Base-by-base conservation (phyloP, 2,888 invertebrate genomes). In the Luffia ferchaultella region DNA sequence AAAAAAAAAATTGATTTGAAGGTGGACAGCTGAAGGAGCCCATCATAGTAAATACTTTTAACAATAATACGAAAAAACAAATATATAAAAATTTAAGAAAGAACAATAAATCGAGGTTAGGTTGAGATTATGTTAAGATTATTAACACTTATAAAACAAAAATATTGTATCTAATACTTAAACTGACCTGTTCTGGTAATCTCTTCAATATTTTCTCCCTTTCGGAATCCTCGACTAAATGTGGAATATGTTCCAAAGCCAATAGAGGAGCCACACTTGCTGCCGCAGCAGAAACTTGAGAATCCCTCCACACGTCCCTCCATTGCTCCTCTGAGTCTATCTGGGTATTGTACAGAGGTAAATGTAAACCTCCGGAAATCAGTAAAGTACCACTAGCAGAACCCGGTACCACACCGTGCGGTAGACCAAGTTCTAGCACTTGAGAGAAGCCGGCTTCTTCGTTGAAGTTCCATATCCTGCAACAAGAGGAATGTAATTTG, bases 371-470 rank as follows among this genome's bases (percentile, higher is more conserved):
- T 2, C 89, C 89, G 42, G 88, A 85, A 1, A 89, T 85, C 0
- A 88, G 67, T 0, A 89, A 74, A 1, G 86, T 84, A 0, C 89
- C 89, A 53, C 85, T 83, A 50, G 89, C 89, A 0, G 89, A 88
- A 0, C 89, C 89, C 1, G 89, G 89, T 0, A 89, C 87, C 0
- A 89, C 87, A 1, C 87, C 88, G 49, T 85, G 85, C 1, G 89
- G 89, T 1, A 89, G 78, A 54, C 88, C 88, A 1, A 89, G 75
- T 60, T 89, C 89, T 0, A 89, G 68, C 0, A 89, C 89, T 79
- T 89, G 89, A 0, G 89, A 89, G 63, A 88, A 89, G 0, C 89
- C 89, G 0, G 89, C 88, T 67, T 89, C 89, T 63, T 89, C 89
- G 61, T 89, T 89, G 73, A 89, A 89, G 63, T 89, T 89, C 89